Evolutionary conservation across 2,888 invertebrate species (phyloP), one percentile per base, ranked within the genome.

Genomic region (Eledona agricola): DNA sequence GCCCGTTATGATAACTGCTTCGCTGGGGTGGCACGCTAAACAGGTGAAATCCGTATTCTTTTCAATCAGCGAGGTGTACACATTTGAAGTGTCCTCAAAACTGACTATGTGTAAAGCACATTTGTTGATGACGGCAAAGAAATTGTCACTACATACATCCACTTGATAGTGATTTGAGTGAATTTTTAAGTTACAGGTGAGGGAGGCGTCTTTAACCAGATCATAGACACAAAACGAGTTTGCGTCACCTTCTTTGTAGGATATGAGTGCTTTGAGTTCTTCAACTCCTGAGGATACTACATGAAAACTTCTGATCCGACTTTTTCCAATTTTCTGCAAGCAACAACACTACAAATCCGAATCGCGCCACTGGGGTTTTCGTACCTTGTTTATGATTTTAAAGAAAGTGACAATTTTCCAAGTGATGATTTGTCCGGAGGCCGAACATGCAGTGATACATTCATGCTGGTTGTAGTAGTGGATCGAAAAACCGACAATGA

Each of bases 1-100:
- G 4, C 90, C 90, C 0, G 86, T 86, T 1, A 88, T 85, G 4
- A 89, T 76, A 62, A 82, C 76, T 61, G 81, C 76, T 49, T 87
- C 84, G 10, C 73, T 75, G 0, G 88, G 88, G 76, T 90, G 89
- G 47, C 85, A 82, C 0, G 82, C 79, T 2, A 90, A 77, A 59
- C 84, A 85, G 0, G 86, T 88, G 22, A 87, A 79, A 0, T 60
- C 58, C 31, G 63, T 47, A 7, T 50, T 58, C n/a, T 59, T 37
- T 9, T 59, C 51, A 5, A 51, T 1, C 73, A 31, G 1, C 20
- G 15, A 23, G 4, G 25, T 46, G 26, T 35, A 74, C 52, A 22
- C 22, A 22, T 29, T 42, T 5, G 51, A 37, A 1, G 23, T 1
- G 20, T 32, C 26, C 3, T 40, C 31, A 12, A 38, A 29, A 6